phyloP scores from a whole-genome alignment of 2,113 vertebrate genomes.

The Mola mola region DNA sequence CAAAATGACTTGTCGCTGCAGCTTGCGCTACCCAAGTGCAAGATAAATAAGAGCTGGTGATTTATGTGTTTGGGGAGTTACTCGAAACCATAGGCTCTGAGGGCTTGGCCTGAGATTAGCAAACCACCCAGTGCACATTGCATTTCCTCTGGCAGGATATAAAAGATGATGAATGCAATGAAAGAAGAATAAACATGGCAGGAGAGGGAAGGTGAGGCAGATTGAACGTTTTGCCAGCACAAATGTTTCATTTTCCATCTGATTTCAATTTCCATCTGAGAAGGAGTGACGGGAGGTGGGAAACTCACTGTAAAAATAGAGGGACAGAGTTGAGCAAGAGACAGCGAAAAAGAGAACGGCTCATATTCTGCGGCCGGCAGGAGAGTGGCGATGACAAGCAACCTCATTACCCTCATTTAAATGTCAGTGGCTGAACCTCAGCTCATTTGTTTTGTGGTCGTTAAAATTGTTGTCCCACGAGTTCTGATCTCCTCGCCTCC shows the following conservation, averaged over 20 bases:
- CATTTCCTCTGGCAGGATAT: constrained; percentile 36
- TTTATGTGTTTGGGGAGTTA: constrained; percentile 41
- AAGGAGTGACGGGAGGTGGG: neutral
- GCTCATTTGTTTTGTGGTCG: constrained; percentile 66
- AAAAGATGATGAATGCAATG: constrained; percentile 48
- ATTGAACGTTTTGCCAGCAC: constrained; percentile 18
- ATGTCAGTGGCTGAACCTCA: constrained; percentile 71
- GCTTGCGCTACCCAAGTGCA: constrained; percentile 12
- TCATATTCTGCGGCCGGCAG: constrained; percentile 9
- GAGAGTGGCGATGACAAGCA: constrained; percentile 48
- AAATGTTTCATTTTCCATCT: constrained; percentile 28
- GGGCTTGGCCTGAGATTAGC: constrained; percentile 34
- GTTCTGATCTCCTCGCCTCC: constrained; percentile 57
- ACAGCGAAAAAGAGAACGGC: constrained; percentile 1
- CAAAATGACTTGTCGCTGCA: constrained; percentile 15
- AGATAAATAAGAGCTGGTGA: constrained; percentile 50
- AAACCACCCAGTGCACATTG: constrained; percentile 27
- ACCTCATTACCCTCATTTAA: constrained; percentile 76
- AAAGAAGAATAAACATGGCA: constrained; percentile 47
- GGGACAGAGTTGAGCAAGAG: constrained; percentile 19
- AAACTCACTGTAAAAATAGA: constrained; percentile 2
- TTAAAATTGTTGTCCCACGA: constrained; percentile 58
- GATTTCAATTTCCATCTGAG: constrained; percentile 8
- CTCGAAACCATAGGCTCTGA: constrained; percentile 21
- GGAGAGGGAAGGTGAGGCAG: constrained; percentile 42